Evolutionary conservation across 30 jellyfish, hydroid and myxozoan species (phyloP).

Genomic region (Nemopilema nomurai): DNA sequence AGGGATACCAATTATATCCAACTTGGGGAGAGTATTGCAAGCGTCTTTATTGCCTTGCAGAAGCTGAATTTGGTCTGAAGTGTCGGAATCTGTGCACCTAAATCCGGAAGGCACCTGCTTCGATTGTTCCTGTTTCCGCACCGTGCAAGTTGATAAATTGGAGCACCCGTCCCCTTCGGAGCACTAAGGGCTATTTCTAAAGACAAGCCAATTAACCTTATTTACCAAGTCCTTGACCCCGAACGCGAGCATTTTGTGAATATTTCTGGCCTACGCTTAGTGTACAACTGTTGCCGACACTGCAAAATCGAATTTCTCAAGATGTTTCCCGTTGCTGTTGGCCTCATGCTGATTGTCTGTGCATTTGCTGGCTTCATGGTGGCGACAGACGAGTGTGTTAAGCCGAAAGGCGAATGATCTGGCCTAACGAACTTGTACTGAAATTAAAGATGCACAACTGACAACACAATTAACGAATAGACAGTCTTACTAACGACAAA

Average conservation of each 20-base stretch:
- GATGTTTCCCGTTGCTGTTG: slow-evolving; percentile 66
- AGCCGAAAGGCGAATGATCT: slow-evolving; percentile 42
- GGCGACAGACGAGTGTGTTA: slow-evolving; percentile 80
- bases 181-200: slow-evolving; percentile 15
- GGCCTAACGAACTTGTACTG: not conserved
- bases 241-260: not conserved
- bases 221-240: slow-evolving; percentile 41
- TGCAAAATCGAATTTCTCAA: not conserved
- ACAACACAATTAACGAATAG: not conserved
- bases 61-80: not conserved
- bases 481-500: not conserved
- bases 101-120: not conserved
- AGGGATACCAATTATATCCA: no score
- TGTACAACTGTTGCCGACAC: not conserved
- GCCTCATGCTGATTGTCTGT: slow-evolving; percentile 75
- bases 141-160: not conserved
- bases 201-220: slow-evolving; percentile 16
- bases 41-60: not conserved
- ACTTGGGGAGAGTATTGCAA: not conserved
- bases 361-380: slow-evolving; percentile 81
- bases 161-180: slow-evolving; percentile 19
- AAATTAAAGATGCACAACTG: not conserved
- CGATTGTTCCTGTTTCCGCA: not conserved
- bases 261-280: not conserved
- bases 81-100: not conserved